Conservation (phyloP, 2,113 vertebrate species). For the Bungarus multicinctus region DNA sequence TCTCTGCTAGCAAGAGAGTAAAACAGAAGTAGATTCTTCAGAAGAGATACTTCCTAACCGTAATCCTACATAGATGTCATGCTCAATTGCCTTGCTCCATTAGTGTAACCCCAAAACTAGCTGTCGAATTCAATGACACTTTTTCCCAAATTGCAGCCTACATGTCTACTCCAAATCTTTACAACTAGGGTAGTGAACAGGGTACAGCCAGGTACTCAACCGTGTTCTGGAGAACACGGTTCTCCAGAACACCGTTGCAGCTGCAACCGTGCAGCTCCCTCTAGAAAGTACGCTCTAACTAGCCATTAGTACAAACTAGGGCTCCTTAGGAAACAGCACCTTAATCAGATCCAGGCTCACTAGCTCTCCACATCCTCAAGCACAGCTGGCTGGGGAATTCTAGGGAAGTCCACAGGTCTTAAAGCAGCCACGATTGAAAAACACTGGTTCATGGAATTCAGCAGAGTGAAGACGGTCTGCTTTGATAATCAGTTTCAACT, state of each 20-base stretch:
- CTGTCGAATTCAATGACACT: background rate
- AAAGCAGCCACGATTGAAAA: too few species aligned
- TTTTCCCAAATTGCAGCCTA: background rate
- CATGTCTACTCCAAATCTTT: background rate
- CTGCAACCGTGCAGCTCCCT: too few species aligned
- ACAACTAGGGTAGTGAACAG: background rate
- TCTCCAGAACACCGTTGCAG: too few species aligned
- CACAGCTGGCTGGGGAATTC: too few species aligned
- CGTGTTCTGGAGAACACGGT: background rate
- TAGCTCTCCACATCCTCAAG: too few species aligned
- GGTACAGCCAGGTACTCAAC: background rate
- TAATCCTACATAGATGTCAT: background rate
- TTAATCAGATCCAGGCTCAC: background rate
- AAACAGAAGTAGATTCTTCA: background rate
- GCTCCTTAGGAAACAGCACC: background rate
- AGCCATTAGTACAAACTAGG: background rate
- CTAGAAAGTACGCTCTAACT: background rate
- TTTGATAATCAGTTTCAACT: background rate
- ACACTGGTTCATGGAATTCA: background rate
- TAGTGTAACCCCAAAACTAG: background rate
- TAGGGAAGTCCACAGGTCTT: background rate
- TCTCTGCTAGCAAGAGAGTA: background rate
- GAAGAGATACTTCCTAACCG: background rate
- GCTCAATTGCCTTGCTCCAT: background rate
- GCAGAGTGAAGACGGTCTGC: background rate